Base-by-base conservation (phyloP, 2,113 vertebrate genomes). In the Zootoca vivipara region DNA sequence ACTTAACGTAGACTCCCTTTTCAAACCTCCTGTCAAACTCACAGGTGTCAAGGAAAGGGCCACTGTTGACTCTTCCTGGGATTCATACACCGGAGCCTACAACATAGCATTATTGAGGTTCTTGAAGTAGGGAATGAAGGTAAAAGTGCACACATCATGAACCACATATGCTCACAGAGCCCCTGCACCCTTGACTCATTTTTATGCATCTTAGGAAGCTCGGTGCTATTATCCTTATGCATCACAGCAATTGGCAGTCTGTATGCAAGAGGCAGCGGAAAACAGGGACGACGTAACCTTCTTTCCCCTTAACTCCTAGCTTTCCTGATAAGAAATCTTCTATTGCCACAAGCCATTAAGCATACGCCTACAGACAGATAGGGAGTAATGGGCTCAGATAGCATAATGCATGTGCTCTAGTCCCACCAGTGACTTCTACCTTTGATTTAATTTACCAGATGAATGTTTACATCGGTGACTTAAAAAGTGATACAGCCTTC, bases 381-480 rank as follows among this genome's bases (percentile, higher is more conserved):
- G 67, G 12, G 16, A 62, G 10, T n/a, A n/a, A 86, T 65, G 38
- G 38, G 62, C 26, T 84, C 5, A 10, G 2, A 22, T 81, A 91
- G 86, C 26, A 7, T 65, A 65, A 77, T 0, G 0, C 75, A 40
- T 78, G 40, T 69, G 4, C 38, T 92, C 30, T 79, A 65, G 72
- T 86, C 89, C 85, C 28, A 70, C 5, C 42, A 83, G 75, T 74
- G 82, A 87, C 20, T 87, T 58, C 58, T 24, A 89, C 65, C 38
- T 83, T 90, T 86, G 40, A 90, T 89, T 93, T 73, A 90, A 91
- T 89, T 88, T 7, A 85, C 89, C 78, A 90, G 64, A 75, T 86
- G 13, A 91, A 87, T 64, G 5, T 87, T 91, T 87, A 85, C 64
- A 90, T 2, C 0, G 0, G 6, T 89, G 85, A 86, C 3, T 77